A percentile compares a stretch with the other conserved stretches of the same genome.
Conservation (phyloP, 2,113 vertebrate species). For the Lonchura striata region DNA sequence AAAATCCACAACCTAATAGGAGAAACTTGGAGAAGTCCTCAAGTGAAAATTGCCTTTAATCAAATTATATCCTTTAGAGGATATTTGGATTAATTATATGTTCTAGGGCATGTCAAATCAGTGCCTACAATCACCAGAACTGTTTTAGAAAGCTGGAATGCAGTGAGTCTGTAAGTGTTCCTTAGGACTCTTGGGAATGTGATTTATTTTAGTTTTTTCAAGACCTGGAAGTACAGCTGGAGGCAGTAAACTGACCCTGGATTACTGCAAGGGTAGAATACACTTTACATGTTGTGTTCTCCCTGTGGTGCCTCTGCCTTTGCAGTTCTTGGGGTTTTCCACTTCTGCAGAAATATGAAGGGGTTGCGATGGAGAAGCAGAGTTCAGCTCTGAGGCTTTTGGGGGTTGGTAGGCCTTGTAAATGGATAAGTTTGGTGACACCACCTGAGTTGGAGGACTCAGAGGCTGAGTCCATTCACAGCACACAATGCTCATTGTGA, state of each 20-base stretch:
- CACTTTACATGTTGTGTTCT: not conserved
- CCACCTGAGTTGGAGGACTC: not conserved
- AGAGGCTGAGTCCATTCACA: not conserved
- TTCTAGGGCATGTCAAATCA: not conserved
- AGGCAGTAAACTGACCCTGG: not conserved
- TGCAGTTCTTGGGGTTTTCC: not conserved
- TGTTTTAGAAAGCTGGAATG: not conserved
- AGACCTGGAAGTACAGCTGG: not conserved
- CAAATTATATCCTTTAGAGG: not conserved
- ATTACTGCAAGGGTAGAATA: not conserved
- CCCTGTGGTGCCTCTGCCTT: not conserved
- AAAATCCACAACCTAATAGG: not conserved
- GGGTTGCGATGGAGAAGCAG: not conserved
- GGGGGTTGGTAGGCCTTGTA: not conserved
- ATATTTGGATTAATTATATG: not conserved
- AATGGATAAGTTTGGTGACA: not conserved
- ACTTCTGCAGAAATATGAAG: not conserved
- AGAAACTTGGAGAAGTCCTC: not conserved
- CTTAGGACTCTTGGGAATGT: not conserved
- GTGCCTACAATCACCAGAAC: not conserved
- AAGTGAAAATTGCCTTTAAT: not conserved
- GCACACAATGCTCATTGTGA: not conserved
- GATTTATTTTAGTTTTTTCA: not conserved
- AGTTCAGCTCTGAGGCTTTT: not conserved
- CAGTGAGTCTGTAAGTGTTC: not conserved